Evolutionary conservation across 2,888 invertebrate genomes (phyloP), one percentile per base, ranked within the genome.

Genomic region (Taenaris catops): DNA sequence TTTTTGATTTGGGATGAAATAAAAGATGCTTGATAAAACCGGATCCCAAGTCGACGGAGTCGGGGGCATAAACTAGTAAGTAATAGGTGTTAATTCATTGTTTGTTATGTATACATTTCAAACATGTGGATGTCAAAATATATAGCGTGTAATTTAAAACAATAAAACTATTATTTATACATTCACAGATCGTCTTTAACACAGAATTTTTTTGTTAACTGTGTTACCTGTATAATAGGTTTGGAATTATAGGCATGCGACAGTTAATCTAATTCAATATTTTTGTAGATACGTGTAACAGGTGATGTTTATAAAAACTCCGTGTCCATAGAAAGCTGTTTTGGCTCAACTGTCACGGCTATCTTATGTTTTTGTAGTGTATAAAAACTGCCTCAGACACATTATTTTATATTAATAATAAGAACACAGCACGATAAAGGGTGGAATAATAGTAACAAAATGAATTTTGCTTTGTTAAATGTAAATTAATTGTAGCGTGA

Each of bases 341-440:
- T 65, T 58, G 54, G 63, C 59, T 75, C 79, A 73, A 80, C 81
- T 79, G 83, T 80, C 79, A 64, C 70, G 70, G 55, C 51, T 73
- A 71, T 79, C 74, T 58, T 61, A 59, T 65, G 63, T 70, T 74
- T 76, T 71, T 76, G 43, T 64, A 58, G 62, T 66, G 53, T 24
- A 59, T 63, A 63, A 56, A 51, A 31, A 31, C 8, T 29, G 28
- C 4, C 34, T 27, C 26, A 25, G 19, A 34, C 24, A 31, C n/a
- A n/a, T n/a, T n/a, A n/a, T n/a, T n/a, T n/a, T n/a, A n/a, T 26
- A 23, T 24, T 27, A 38, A 34, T 19, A 55, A 41, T 12, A 9
- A 19, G 11, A 34, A 21, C 11, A 28, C 21, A 24, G 11, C 23
- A 17, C 11, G 11, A 19, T 11, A 19, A 10, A 28, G 9, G n/a